A percentile compares a stretch with the other conserved stretches of the same genome.
These are phyloP conservation scores for Rhagophthalmus giganteus DNA, from an alignment of 2,888 invertebrate species.

Conservation along the genomic window DNA sequence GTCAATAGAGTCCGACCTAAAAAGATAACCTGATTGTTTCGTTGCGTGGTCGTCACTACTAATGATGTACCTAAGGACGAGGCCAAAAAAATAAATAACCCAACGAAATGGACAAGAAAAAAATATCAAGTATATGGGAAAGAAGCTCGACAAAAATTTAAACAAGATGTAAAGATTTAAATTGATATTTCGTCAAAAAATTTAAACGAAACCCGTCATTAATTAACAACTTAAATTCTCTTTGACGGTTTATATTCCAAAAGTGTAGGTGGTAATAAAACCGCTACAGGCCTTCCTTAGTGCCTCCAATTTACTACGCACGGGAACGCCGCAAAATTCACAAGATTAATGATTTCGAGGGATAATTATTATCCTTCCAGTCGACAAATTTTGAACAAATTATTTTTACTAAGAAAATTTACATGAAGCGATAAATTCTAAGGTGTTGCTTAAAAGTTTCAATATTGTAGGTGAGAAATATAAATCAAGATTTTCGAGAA, in stretches of 20 bases:
- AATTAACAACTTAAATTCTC: constrained; percentile 6
- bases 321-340: constrained; percentile 13
- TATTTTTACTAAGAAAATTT: neutral
- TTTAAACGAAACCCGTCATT: neutral
- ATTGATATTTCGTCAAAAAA: neutral
- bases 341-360: constrained; percentile 17
- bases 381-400: constrained; percentile 9
- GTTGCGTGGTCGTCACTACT: constrained; percentile 11
- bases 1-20: constrained; percentile 7
- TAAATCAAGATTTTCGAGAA: too few species aligned
- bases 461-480: too few species aligned
- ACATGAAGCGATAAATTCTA: neutral
- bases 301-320: constrained; percentile 13
- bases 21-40: constrained; percentile 16
- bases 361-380: constrained; percentile 9
- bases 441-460: neutral
- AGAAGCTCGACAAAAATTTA: neutral
- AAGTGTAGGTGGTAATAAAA: constrained; percentile 7
- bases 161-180: neutral
- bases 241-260: neutral
- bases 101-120: neutral
- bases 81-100: constrained; percentile 8
- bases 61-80: constrained; percentile 6
- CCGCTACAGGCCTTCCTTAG: constrained; percentile 11
- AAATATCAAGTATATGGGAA: too few species aligned